Evolutionary conservation across 2,797 vertebrate genomes (phyloP).

Genomic region (Luscinia megarhynchos): DNA sequence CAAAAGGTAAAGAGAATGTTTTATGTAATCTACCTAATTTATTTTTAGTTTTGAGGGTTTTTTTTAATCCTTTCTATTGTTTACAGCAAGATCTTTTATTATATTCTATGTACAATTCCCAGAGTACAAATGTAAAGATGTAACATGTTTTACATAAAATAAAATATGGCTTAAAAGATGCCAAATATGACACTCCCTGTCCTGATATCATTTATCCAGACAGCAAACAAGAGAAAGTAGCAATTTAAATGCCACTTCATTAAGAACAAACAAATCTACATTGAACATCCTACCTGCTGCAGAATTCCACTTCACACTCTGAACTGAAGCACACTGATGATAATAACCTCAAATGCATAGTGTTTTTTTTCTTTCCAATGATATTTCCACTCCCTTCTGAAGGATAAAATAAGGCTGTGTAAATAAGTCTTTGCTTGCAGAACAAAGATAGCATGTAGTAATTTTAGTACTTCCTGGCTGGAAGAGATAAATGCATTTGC

Average conservation of each 20-base stretch:
- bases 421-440: slow-evolving; percentile 66
- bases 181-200: neutral
- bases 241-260: neutral
- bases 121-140: neutral
- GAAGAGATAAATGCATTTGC: slow-evolving; percentile 56
- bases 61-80: neutral
- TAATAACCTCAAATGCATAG: slow-evolving; percentile 65
- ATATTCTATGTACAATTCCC: neutral
- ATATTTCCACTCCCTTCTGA: slow-evolving; percentile 64
- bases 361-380: slow-evolving; percentile 62
- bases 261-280: neutral
- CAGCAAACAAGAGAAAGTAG: neutral
- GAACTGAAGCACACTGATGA: slow-evolving; percentile 38
- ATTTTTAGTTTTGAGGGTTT: neutral
- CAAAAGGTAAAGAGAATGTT: neutral
- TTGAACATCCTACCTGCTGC: neutral
- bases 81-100: neutral
- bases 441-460: slow-evolving; percentile 69
- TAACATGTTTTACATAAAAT: neutral
- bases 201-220: neutral
- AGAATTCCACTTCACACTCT: neutral
- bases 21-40: neutral
- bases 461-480: slow-evolving; percentile 66
- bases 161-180: neutral
- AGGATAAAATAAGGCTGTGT: slow-evolving; percentile 67